Percentiles rank a stretch among this genome's conserved stretches.
Evolutionary conservation across 1,140 invertebrate species (phyloP).

Genomic region (Portunus trituberculatus): DNA sequence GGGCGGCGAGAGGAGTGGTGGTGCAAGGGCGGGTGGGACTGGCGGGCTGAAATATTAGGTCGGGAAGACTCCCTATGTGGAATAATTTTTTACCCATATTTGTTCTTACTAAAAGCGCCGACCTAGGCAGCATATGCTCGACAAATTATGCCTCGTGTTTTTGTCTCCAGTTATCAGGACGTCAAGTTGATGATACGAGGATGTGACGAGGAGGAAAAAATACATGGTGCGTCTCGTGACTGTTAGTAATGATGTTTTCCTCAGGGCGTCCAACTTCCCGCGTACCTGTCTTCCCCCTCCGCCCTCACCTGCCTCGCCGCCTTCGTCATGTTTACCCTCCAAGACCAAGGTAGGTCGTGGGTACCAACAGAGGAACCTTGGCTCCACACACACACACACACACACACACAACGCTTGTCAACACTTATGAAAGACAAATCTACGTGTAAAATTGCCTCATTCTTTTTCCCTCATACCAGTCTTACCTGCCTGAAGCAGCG

Average conservation of each 20-base stretch:
- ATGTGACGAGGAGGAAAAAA: neutral
- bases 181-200: neutral
- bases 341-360: neutral
- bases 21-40: conserved; percentile 22
- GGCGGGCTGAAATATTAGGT: conserved; percentile 34
- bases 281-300: neutral
- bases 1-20: neutral
- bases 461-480: neutral
- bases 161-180: neutral
- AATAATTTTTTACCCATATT: conserved; percentile 16
- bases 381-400: conserved; percentile 37
- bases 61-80: conserved; percentile 7
- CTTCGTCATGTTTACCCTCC: neutral
- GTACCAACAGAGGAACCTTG: neutral
- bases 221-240: neutral
- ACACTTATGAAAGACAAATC: conserved; percentile 16
- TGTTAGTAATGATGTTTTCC: neutral
- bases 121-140: neutral
- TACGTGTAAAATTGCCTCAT: neutral
- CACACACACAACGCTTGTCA: neutral
- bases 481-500: neutral
- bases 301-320: neutral
- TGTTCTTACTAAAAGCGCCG: neutral
- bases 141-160: neutral
- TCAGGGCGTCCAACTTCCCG: neutral